These are phyloP conservation scores for Probosciger aterrimus DNA, from an alignment of 2,113 vertebrate species.

Conservation along the genomic window DNA sequence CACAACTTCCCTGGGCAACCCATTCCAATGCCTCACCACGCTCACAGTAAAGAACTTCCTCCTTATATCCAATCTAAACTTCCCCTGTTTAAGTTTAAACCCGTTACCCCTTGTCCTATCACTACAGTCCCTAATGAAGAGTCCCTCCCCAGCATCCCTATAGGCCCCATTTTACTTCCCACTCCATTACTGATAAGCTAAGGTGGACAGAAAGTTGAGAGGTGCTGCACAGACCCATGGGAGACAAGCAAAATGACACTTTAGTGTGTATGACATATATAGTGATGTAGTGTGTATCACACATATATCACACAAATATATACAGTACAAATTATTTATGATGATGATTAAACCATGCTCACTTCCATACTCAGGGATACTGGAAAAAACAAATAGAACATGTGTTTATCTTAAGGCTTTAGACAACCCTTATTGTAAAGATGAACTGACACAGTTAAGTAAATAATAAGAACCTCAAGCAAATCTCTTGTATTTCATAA, in stretches of 20 bases:
- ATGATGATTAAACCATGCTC: neutral
- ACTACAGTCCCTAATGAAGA: too few relatives aligned
- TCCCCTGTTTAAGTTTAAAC: too few relatives aligned
- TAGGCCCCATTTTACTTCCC: too few relatives aligned
- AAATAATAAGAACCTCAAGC: neutral
- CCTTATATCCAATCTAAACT: too few relatives aligned
- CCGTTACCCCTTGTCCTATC: too few relatives aligned
- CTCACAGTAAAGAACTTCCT: too few relatives aligned
- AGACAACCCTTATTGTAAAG: neutral
- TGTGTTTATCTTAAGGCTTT: neutral
- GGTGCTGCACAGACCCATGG: neutral
- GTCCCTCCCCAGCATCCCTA: too few relatives aligned
- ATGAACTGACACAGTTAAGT: neutral
- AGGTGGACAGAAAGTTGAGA: neutral
- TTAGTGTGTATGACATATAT: neutral
- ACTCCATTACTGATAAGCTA: neutral
- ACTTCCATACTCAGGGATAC: neutral
- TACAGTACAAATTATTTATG: neutral
- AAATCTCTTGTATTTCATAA: neutral
- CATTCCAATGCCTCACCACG: too few relatives aligned
- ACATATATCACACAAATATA: neutral
- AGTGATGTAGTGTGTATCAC: neutral
- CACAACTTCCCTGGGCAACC: too few relatives aligned
- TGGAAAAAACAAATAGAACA: neutral
- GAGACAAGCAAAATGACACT: neutral